These are phyloP conservation scores for Ophonus ardosiacus DNA, from an alignment of 2,888 invertebrate genomes.

Conservation along the genomic window DNA sequence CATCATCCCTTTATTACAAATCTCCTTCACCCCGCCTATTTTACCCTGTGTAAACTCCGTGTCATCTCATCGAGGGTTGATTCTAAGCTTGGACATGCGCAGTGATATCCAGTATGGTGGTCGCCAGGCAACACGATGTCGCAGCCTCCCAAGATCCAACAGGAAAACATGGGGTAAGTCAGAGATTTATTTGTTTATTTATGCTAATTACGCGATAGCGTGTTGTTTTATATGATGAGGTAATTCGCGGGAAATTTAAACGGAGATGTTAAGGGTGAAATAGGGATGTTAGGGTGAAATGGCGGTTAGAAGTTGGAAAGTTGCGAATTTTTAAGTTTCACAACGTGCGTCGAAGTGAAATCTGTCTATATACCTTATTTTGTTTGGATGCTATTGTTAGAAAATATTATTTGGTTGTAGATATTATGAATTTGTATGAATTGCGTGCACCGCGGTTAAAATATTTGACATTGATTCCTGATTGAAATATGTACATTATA, in stretches of 20 bases:
- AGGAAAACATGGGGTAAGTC: slow-evolving; percentile 53
- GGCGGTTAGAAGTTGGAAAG: slow-evolving; percentile 58
- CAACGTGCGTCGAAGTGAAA: not conserved
- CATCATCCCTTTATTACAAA: not conserved
- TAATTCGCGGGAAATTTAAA: not conserved
- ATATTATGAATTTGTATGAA: too few relatives aligned
- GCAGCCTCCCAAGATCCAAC: slow-evolving; percentile 58
- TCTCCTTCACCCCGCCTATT: slow-evolving; percentile 37
- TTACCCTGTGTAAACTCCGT: slow-evolving; percentile 50
- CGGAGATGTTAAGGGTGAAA: not conserved
- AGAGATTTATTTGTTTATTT: slow-evolving; percentile 56
- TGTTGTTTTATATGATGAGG: slow-evolving; percentile 12
- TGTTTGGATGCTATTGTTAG: too few relatives aligned
- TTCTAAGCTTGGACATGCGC: slow-evolving; percentile 30
- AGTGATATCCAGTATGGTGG: slow-evolving; percentile 62
- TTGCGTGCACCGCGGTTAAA: too few relatives aligned
- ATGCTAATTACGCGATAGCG: slow-evolving; percentile 31
- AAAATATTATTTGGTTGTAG: too few relatives aligned
- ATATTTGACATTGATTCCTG: too few relatives aligned
- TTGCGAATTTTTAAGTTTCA: slow-evolving; percentile 12
- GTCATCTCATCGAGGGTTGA: slow-evolving; percentile 39
- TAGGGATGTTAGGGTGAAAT: slow-evolving; percentile 33
- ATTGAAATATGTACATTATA: too few relatives aligned
- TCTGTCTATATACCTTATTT: not conserved
- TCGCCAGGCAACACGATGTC: slow-evolving; percentile 58